A percentile compares a stretch with the other conserved stretches of the same genome.
Evolutionary conservation across 2,113 vertebrate genomes (phyloP).

Genomic region (Spilogale gracilis): DNA sequence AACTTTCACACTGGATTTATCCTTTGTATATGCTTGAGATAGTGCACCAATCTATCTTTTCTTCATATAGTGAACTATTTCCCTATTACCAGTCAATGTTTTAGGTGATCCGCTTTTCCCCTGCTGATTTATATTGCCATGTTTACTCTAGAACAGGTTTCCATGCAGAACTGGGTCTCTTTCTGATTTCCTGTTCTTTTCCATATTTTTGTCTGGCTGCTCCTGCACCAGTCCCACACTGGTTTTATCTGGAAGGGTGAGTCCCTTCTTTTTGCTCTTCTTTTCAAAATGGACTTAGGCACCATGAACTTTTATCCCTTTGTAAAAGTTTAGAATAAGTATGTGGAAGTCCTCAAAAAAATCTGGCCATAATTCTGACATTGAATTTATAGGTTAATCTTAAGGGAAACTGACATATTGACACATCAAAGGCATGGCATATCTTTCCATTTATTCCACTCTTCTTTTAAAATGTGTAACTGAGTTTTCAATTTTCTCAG

Average conservation of each 20-base stretch:
- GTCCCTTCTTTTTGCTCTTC: not conserved
- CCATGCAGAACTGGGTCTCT: not conserved
- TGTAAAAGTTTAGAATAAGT: not conserved
- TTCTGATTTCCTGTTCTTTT: not conserved
- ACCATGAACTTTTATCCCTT: not conserved
- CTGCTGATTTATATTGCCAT: not conserved
- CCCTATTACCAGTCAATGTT: not conserved
- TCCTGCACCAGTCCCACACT: not conserved
- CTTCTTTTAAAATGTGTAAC: not conserved
- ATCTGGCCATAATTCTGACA: not conserved
- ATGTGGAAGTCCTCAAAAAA: not conserved
- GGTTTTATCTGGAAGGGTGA: not conserved
- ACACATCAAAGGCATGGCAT: not conserved
- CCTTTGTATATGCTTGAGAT: not conserved
- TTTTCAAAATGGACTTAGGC: not conserved
- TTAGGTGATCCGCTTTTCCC: not conserved
- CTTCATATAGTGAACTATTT: not conserved
- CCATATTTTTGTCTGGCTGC: not conserved
- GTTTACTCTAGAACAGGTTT: not conserved
- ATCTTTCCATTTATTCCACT: not conserved
- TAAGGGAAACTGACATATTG: not conserved
- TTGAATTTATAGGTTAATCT: conserved; percentile 5
- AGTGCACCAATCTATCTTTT: not conserved
- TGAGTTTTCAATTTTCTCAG: not conserved
- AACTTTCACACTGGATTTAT: not conserved